Base-by-base conservation (phyloP, 2,113 vertebrate genomes). In the Xiphophorus hellerii region DNA sequence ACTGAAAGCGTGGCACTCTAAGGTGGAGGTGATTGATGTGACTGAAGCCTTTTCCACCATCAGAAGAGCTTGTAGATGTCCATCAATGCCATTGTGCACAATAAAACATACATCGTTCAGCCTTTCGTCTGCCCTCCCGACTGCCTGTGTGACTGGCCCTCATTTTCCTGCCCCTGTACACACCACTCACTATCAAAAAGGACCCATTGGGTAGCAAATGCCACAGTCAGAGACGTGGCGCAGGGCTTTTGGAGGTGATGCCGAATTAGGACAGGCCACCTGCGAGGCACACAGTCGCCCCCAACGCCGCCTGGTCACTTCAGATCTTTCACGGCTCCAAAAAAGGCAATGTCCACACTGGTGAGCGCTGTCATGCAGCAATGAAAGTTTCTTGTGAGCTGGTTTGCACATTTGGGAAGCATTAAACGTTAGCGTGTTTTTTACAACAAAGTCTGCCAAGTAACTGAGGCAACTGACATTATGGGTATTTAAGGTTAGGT, bases 21-120 rank as follows among this genome's bases (percentile, higher is more conserved):
- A 65, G 31, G 76, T 74, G 69, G 79, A 68, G 86, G 90, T 94
- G 93, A 94, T 93, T 92, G 94, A 93, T 93, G 90, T 86, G 90
- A 93, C 85, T 87, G 84, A 86, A 89, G 87, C 89, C 85, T 87
- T 85, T 88, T 89, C 91, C 91, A 91, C 88, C 91, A 92, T 91
- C 91, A 89, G 87, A 91, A 92, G 93, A 92, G 92, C 91, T 92
- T 93, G 93, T 94, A 91, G 84, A 89, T 76, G 92, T 93, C 92
- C 87, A 92, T 94, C 92, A 92, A 85, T 90, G 90, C 92, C 89
- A 91, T 86, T 77, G 86, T 73, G 83, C 91, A 90, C 88, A 90
- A 91, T 88, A 88, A 87, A 91, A 91, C 91, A 85, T 80, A 87
- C 91, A 85, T 84, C 84, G 81, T 82, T 89, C 91, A 89, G 85